Conservation (phyloP, 2,797 vertebrate species). For the Acomys russatus region DNA sequence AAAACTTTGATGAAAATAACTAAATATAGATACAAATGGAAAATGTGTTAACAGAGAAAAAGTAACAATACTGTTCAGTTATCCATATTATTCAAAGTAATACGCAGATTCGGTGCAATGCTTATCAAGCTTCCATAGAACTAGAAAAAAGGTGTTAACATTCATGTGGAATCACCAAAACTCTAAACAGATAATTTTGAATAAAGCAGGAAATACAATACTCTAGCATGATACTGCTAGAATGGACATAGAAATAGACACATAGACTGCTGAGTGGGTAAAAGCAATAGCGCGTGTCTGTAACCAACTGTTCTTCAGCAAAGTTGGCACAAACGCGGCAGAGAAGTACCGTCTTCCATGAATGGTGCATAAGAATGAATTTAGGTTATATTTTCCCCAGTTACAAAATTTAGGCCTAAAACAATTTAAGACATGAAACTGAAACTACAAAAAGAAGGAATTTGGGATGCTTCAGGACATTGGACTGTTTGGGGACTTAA, state of each 20-base stretch:
- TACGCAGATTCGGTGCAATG: background rate
- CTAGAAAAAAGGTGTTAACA: background rate
- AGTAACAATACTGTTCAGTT: too few relatives aligned
- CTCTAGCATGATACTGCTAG: background rate
- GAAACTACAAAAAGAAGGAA: background rate
- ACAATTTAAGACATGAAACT: background rate
- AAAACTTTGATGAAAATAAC: background rate
- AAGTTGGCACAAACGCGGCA: too few relatives aligned
- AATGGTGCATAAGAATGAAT: background rate
- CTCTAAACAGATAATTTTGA: background rate
- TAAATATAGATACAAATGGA: background rate
- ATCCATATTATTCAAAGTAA: background rate
- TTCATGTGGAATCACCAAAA: background rate
- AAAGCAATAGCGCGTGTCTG: background rate
- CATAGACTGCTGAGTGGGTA: background rate
- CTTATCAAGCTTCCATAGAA: background rate
- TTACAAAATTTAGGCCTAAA: background rate
- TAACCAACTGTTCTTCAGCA: background rate
- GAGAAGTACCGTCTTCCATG: background rate
- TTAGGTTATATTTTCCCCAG: background rate
- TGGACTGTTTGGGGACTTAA: background rate
- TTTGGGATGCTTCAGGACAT: background rate
- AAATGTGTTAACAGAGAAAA: background rate
- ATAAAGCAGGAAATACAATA: background rate
- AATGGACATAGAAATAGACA: background rate